A percentile compares a stretch with the other conserved stretches of the same genome.
Conservation (phyloP, 2,888 invertebrate genomes). For the Acronicta alni region DNA sequence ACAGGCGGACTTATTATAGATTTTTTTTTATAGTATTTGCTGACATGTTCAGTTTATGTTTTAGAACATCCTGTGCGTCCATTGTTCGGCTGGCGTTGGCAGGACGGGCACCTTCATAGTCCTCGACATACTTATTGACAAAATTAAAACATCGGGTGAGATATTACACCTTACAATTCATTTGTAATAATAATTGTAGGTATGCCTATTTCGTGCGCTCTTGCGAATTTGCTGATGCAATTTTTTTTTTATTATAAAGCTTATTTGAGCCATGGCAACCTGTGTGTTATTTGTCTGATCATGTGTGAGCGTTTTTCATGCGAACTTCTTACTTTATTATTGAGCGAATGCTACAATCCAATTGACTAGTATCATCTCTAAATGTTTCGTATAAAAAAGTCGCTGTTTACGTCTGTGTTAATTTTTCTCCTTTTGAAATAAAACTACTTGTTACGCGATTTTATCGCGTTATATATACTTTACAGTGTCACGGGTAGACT, state of each 20-base stretch:
- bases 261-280: not conserved
- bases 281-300: not conserved
- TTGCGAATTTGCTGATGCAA: constrained; percentile 17
- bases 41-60: constrained; percentile 44
- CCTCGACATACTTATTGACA: constrained; percentile 98
- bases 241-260: too few species aligned
- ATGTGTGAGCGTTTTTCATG: not conserved
- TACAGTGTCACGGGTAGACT: too few species aligned
- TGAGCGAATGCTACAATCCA: not conserved
- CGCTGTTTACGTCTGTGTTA: too few species aligned
- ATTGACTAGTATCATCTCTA: not conserved
- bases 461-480: too few species aligned
- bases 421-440: too few species aligned
- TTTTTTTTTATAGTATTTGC: not conserved
- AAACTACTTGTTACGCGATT: too few species aligned
- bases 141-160: constrained; percentile 94
- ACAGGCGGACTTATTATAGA: too few species aligned
- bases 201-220: constrained; percentile 6
- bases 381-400: too few species aligned
- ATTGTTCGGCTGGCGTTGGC: constrained; percentile 98
- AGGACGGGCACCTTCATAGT: constrained; percentile 99
- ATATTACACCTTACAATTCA: constrained; percentile 5
- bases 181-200: not conserved
- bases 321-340: not conserved
- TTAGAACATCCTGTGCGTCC: constrained; percentile 94